Percentiles rank a stretch among this genome's conserved stretches.
phyloP scores from a whole-genome alignment of 23 tunicate genomes.

The Trididemnum miniatum region DNA sequence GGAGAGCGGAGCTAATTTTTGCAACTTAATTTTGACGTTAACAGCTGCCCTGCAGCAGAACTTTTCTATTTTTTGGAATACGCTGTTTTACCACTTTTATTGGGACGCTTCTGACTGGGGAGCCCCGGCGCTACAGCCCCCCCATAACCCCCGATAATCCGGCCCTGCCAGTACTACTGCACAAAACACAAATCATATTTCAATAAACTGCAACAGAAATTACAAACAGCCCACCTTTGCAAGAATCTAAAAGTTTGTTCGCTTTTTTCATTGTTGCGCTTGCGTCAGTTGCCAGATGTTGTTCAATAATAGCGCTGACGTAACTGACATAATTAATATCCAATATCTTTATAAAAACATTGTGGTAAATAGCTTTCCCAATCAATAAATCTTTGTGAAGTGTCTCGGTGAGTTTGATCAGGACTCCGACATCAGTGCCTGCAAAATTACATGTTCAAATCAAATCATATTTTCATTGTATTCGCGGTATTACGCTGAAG shows the following conservation, averaged over 20 bases:
- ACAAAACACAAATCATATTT: no score
- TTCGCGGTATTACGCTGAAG: not conserved
- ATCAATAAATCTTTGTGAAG: constrained; percentile 47
- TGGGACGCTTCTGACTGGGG: no score
- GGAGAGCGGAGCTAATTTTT: no score
- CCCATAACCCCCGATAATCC: no score
- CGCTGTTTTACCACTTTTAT: no score
- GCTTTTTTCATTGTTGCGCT: constrained; percentile 62
- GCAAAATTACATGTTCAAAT: not conserved
- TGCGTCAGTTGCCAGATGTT: constrained; percentile 44
- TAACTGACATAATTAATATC: constrained; percentile 63
- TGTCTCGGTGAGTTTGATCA: constrained; percentile 56
- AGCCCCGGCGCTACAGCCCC: no score
- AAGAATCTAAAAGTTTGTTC: constrained; percentile 23
- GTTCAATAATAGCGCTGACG: constrained; percentile 29
- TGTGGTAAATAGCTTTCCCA: constrained; percentile 53
- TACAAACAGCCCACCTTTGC: not conserved
- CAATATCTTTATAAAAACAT: constrained; percentile 56
- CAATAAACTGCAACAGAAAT: no score
- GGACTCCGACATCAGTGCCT: constrained; percentile 42
- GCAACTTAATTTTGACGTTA: no score
- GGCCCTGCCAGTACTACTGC: no score
- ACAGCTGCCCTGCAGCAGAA: no score
- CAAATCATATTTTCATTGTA: not conserved
- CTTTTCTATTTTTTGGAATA: no score